phyloP scores from a whole-genome alignment of 1,140 invertebrate species.

The Luehdorfia chinensis region DNA sequence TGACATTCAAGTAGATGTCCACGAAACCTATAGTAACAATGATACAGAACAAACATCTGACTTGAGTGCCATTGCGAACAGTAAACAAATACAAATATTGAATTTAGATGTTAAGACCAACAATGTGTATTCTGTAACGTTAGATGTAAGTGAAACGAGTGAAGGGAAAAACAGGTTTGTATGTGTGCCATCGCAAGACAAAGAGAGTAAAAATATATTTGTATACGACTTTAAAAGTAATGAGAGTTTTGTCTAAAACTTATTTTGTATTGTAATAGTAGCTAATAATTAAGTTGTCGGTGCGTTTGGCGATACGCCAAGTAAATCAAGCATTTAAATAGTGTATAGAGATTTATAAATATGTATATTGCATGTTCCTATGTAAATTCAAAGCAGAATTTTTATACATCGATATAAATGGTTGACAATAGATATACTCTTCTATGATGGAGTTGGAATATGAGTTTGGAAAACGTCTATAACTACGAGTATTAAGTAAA shows the following conservation, averaged over 20 bases:
- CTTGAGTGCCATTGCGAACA: constrained; percentile 39
- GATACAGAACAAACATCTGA: constrained; percentile 23
- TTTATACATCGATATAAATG: constrained; percentile 13
- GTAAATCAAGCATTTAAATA: constrained; percentile 15
- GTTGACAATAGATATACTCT: not conserved
- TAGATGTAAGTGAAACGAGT: constrained; percentile 55
- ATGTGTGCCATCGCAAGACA: constrained; percentile 52
- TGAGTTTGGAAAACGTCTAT: not conserved
- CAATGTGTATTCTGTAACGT: constrained; percentile 67
- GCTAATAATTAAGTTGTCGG: not conserved
- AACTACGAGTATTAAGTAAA: too few relatives aligned
- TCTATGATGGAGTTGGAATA: not conserved
- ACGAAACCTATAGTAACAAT: constrained; percentile 32
- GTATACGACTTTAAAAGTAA: constrained; percentile 73
- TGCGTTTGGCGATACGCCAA: constrained; percentile 7
- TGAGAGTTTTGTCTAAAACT: constrained; percentile 65
- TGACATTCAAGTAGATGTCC: constrained; percentile 47
- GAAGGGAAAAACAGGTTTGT: constrained; percentile 60
- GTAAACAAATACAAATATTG: constrained; percentile 72
- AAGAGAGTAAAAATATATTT: constrained; percentile 65
- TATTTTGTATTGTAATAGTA: constrained; percentile 22
- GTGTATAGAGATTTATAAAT: constrained; percentile 6
- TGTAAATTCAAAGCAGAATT: constrained; percentile 6
- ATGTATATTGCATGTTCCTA: constrained; percentile 13
- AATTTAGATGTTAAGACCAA: constrained; percentile 72